Percentiles rank a stretch among this genome's conserved stretches.
phyloP scores from a whole-genome alignment of 2,797 vertebrate species.

The Ptychobarbus kaznakovi region DNA sequence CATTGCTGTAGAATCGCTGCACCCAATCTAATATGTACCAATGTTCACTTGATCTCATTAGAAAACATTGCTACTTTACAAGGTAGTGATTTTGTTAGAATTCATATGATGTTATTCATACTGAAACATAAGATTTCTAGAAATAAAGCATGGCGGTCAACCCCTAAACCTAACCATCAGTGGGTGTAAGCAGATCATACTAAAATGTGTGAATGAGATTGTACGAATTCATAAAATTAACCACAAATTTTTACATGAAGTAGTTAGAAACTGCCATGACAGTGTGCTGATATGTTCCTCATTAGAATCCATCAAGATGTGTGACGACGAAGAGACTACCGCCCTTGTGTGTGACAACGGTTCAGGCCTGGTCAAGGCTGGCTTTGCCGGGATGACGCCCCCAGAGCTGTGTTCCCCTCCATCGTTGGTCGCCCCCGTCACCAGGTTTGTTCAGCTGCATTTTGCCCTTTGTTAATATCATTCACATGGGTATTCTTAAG shows the following conservation, averaged over 20 bases:
- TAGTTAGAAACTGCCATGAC: conserved; percentile 2
- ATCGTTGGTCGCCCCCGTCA: conserved; percentile 98
- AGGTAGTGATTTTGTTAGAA: background rate
- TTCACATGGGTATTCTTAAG: background rate
- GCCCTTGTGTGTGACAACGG: conserved; percentile 98
- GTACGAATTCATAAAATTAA: background rate
- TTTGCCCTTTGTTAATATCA: background rate
- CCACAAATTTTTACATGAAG: background rate
- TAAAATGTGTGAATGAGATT: background rate
- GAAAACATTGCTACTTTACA: background rate
- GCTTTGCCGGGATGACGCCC: conserved; percentile 98
- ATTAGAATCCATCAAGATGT: conserved; percentile 87
- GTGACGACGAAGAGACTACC: conserved; percentile 96
- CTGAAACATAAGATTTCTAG: background rate
- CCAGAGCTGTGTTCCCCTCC: conserved; percentile 97
- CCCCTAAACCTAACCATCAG: background rate
- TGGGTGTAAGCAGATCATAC: background rate
- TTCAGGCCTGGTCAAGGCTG: conserved; percentile 97
- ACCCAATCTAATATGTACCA: background rate
- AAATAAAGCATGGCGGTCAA: background rate
- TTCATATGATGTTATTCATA: background rate
- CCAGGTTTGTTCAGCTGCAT: conserved; percentile 79
- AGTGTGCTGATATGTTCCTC: conserved; percentile 18
- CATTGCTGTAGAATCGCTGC: background rate
- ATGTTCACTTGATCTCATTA: background rate